Base-by-base conservation (phyloP, 2,113 vertebrate genomes). In the Oenanthe oenanthe region DNA sequence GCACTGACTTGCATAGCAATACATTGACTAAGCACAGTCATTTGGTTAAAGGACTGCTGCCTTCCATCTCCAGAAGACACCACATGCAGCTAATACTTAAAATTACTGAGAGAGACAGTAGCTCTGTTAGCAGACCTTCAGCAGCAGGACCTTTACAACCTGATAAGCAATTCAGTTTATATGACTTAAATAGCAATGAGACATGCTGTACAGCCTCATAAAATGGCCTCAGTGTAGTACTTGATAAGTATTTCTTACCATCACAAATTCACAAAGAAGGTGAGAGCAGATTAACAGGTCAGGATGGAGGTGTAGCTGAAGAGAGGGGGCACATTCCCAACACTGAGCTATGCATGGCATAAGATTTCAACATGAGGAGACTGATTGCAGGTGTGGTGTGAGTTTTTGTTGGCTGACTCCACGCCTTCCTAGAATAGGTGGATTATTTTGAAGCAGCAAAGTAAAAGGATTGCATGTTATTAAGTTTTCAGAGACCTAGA, bases 1-100 rank as follows among this genome's bases (percentile, higher is more conserved):
- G 56, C 82, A 60, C 73, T 89, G 91, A 85, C 80, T 94, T 75
- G 80, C 88, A 78, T 86, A 93, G 68, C 91, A 91, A 31, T 92
- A 40, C 0, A 2, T 66, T 93, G 91, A 87, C 62, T 92, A 92
- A 75, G 80, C 61, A 60, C 68, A 56, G 56, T 78, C 73, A 50
- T 87, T 71, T 85, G 65, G 73, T 81, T 34, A 81, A 83, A 87
- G 54, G 72, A 91, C 81, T 91, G 43, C 68, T 81, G 88, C 57
- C 72, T 94, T 87, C 83, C 61, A 71, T 93, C 86, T 93, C 36
- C 63, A 95, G 70, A 91, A 93, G 77, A 74, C 76, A 75, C 28
- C 0, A 82, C 73, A 78, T 74, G 48, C 76, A 93, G 29, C 86
- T 89, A 74, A 56, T 62, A 62, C 68, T 95, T 94, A 60, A 91